These are phyloP conservation scores for Caenorhabditis uteleia DNA, from an alignment of 2,888 invertebrate genomes.

Conservation along the genomic window DNA sequence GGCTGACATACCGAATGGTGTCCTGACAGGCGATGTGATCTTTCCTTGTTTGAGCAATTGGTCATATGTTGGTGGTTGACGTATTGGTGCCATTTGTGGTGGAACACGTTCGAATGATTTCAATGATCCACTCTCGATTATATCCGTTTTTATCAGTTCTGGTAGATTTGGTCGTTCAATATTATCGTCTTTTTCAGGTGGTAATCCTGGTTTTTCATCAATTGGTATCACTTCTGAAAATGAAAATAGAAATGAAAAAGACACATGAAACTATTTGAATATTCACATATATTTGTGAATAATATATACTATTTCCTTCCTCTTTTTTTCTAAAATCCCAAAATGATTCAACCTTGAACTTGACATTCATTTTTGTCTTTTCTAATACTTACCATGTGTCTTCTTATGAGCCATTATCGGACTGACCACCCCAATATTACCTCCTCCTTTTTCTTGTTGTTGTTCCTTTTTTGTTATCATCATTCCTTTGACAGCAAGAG, in stretches of 20 bases:
- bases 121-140: constrained; percentile 11
- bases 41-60: constrained; percentile 44
- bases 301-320: no score
- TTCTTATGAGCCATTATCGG: constrained; percentile 75
- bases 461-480: constrained; percentile 36
- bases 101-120: constrained; percentile 18
- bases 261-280: no score
- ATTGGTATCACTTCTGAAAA: no score
- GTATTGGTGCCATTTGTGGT: constrained; percentile 39
- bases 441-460: constrained; percentile 14
- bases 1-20: constrained; percentile 24
- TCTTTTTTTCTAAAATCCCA: constrained; percentile 23
- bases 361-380: neutral
- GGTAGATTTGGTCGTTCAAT: no score
- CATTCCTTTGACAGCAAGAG: constrained; percentile 57
- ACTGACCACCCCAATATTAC: constrained; percentile 77
- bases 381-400: constrained; percentile 10
- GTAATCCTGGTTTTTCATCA: no score
- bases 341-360: constrained; percentile 17
- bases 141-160: constrained; percentile 7
- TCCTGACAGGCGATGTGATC: constrained; percentile 35
- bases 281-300: no score
- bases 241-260: no score
- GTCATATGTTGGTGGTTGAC: constrained; percentile 46
- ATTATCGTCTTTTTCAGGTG: no score